Conservation (phyloP, 2,113 vertebrate species). For the Muntiacus reevesi region DNA sequence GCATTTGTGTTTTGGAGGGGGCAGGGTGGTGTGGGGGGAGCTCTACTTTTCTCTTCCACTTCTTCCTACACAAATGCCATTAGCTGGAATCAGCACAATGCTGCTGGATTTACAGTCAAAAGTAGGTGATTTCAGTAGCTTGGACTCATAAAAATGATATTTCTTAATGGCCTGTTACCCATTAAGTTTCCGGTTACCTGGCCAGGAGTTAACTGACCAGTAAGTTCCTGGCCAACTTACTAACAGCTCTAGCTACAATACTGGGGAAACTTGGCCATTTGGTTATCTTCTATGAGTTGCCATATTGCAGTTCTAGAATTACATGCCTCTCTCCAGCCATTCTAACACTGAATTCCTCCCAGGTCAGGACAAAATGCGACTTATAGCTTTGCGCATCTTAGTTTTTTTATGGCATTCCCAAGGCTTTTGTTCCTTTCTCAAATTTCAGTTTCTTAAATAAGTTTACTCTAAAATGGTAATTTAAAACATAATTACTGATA, state of each 20-base stretch:
- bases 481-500: neutral
- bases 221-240: neutral
- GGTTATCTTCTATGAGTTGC: neutral
- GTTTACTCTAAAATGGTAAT: neutral
- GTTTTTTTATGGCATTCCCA: neutral
- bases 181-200: neutral
- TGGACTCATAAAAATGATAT: neutral
- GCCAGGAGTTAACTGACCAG: neutral
- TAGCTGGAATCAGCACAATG: neutral
- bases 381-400: neutral
- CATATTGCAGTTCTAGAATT: neutral
- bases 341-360: neutral
- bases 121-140: neutral
- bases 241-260: neutral
- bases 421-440: neutral
- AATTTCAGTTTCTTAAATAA: neutral
- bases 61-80: neutral
- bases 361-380: neutral
- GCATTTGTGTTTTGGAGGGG: neutral
- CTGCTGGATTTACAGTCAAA: accelerated
- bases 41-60: neutral
- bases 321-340: neutral
- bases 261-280: neutral
- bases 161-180: neutral
- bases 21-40: accelerated